Evolutionary conservation across 2,888 invertebrate genomes (phyloP).

Genomic region (Napeogenes sylphis): DNA sequence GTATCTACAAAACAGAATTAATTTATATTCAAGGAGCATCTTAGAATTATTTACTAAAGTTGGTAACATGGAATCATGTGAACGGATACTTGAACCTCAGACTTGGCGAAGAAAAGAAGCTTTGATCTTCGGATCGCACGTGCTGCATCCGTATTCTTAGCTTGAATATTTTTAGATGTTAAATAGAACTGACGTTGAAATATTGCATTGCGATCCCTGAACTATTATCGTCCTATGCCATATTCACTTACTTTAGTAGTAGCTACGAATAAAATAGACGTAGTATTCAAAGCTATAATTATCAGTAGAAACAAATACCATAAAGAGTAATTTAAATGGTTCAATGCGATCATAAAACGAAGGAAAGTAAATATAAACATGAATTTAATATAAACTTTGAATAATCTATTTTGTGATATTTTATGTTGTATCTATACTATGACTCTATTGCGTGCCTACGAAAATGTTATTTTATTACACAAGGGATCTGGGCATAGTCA

Average conservation of each 20-base stretch:
- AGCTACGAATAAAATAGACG: background rate
- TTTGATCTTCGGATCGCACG: slow-evolving; percentile 42
- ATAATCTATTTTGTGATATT: too few relatives aligned
- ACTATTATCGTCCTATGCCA: background rate
- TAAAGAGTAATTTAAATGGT: too few relatives aligned
- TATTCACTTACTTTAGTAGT: background rate
- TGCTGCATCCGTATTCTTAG: slow-evolving; percentile 32
- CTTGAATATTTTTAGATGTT: slow-evolving; percentile 11
- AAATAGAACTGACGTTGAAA: slow-evolving; percentile 27
- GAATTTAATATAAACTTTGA: too few relatives aligned
- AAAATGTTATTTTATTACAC: slow-evolving; percentile 1
- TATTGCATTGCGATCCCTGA: slow-evolving; percentile 15
- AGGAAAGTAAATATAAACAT: too few relatives aligned
- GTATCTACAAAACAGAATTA: slow-evolving; percentile 31
- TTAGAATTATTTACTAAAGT: slow-evolving; percentile 48
- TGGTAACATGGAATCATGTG: slow-evolving; percentile 50
- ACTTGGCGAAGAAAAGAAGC: slow-evolving; percentile 50
- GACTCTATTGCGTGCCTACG: slow-evolving; percentile 1
- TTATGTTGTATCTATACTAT: background rate
- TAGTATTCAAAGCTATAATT: too few relatives aligned
- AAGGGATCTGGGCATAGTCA: background rate
- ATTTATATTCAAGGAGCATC: slow-evolving; percentile 49
- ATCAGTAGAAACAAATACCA: too few relatives aligned
- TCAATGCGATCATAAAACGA: too few relatives aligned
- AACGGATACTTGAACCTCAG: slow-evolving; percentile 45